phyloP scores from a whole-genome alignment of 1,140 invertebrate genomes.

The Venturia canescens region DNA sequence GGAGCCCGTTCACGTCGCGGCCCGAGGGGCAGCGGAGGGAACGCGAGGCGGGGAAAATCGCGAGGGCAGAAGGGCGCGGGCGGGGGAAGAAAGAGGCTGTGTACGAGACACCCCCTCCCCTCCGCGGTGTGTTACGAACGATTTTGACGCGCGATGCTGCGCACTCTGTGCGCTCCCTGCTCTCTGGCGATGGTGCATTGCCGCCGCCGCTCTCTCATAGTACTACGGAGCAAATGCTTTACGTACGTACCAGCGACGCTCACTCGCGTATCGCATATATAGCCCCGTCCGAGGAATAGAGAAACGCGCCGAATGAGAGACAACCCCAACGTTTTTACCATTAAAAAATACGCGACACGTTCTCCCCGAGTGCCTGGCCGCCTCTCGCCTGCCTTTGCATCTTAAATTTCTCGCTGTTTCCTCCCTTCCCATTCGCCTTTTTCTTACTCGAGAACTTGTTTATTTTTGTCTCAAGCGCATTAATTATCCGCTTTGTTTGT shows the following conservation, averaged over 20 bases:
- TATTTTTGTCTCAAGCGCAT: no score
- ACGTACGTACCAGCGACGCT: conserved; percentile 36
- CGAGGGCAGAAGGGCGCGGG: neutral
- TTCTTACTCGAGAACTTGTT: no score
- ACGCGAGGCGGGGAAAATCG: conserved; percentile 48
- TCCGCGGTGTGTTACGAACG: conserved; percentile 5
- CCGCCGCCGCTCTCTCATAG: conserved; percentile 20
- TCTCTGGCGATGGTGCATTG: conserved; percentile 30
- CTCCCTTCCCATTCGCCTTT: neutral
- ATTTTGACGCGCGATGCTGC: conserved; percentile 7
- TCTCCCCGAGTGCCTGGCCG: no score
- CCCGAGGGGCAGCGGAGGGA: conserved; percentile 44
- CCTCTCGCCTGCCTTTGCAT: neutral
- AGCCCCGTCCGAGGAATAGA: neutral
- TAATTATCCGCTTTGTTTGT: no score
- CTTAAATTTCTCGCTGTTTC: neutral
- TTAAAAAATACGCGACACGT: neutral
- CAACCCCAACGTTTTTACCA: neutral
- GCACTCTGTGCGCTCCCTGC: neutral
- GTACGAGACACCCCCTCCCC: conserved; percentile 46
- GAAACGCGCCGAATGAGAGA: neutral
- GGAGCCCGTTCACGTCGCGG: neutral
- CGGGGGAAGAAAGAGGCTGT: conserved; percentile 46
- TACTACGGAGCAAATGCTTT: conserved; percentile 7
- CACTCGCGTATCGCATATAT: neutral